A percentile compares a stretch with the other conserved stretches of the same genome.
phyloP scores from a whole-genome alignment of 2,797 vertebrate species.

The Tympanoctomys barrerae region DNA sequence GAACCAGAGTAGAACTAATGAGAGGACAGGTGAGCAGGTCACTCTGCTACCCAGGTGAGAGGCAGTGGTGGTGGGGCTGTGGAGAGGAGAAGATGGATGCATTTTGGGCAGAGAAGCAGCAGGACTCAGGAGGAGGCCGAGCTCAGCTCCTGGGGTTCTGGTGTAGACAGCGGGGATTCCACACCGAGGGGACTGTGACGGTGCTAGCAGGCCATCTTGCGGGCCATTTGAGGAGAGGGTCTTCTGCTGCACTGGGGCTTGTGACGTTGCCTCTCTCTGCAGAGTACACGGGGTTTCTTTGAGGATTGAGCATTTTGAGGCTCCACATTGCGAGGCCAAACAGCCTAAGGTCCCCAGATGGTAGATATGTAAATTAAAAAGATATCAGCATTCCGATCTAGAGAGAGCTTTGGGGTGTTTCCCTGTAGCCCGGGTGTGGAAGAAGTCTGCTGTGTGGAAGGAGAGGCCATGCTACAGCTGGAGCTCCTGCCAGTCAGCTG shows the following conservation, averaged over 20 bases:
- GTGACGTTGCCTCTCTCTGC: not conserved
- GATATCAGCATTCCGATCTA: not conserved
- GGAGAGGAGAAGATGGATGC: not conserved
- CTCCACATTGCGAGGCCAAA: not conserved
- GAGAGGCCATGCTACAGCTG: not conserved
- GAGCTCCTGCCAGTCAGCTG: not conserved
- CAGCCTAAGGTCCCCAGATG: not conserved
- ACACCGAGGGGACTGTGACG: no score
- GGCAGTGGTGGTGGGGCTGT: not conserved
- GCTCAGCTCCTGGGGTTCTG: rapidly evolving
- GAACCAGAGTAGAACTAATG: rapidly evolving
- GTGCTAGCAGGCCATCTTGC: not conserved
- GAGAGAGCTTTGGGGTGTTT: not conserved
- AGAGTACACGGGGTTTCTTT: not conserved
- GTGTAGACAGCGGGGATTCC: not conserved
- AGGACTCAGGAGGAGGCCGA: not conserved
- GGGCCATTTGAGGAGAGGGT: not conserved
- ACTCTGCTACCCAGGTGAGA: not conserved
- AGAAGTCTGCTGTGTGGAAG: not conserved
- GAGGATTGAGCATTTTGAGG: not conserved
- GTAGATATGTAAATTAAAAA: not conserved
- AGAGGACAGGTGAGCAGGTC: not conserved
- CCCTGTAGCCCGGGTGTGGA: not conserved
- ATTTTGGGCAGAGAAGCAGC: not conserved
- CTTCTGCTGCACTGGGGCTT: not conserved